phyloP scores from a whole-genome alignment of 2,797 vertebrate species.

The Bovichtus variegatus region DNA sequence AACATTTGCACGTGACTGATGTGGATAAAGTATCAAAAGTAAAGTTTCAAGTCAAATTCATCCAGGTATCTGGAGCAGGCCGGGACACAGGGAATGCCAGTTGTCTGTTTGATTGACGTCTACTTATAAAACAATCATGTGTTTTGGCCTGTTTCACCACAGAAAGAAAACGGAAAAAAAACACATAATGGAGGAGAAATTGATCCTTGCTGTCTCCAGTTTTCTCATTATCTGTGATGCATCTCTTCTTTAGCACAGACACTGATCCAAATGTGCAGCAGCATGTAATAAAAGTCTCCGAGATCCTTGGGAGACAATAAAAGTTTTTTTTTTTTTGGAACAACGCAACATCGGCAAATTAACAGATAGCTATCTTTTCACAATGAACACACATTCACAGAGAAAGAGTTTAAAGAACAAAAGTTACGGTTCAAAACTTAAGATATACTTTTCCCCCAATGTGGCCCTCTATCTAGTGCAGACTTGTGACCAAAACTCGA shows the following conservation, averaged over 20 bases:
- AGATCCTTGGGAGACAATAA: background rate
- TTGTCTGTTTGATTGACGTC: conserved; percentile 17
- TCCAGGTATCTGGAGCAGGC: background rate
- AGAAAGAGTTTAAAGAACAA: background rate
- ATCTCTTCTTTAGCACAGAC: background rate
- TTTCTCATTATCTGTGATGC: conserved; percentile 25
- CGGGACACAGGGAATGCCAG: background rate
- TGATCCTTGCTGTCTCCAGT: conserved; percentile 5
- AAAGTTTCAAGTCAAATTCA: background rate
- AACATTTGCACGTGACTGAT: background rate
- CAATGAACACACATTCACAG: background rate
- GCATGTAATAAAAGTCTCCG: background rate
- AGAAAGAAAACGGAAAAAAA: background rate
- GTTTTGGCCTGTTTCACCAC: background rate
- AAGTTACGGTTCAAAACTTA: background rate
- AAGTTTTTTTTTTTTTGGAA: background rate
- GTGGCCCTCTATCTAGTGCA: background rate
- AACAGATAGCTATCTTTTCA: background rate
- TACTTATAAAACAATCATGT: conserved; percentile 12
- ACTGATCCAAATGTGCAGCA: background rate
- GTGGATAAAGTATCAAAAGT: background rate
- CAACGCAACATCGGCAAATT: background rate
- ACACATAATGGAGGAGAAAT: conserved; percentile 6
- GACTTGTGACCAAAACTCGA: background rate
- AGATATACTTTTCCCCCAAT: background rate